Conservation (phyloP, 2,888 invertebrate species). For the Clanis bilineata region DNA sequence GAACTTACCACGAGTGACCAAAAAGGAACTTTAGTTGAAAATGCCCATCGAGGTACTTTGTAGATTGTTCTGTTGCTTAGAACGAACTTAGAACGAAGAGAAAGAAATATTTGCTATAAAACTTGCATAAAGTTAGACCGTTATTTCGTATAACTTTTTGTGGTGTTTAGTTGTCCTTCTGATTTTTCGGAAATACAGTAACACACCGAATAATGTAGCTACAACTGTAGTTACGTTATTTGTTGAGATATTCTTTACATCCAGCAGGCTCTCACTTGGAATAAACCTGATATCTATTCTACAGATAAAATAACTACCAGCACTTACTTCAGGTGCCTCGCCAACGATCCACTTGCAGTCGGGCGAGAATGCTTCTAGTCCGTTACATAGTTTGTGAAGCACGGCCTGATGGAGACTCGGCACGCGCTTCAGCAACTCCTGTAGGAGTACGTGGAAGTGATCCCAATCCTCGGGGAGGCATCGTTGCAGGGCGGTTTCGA, state of each 20-base stretch:
- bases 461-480: conserved; percentile 96
- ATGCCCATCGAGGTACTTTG: not conserved
- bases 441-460: conserved; percentile 94
- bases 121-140: not conserved
- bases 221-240: not conserved
- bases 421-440: conserved; percentile 91
- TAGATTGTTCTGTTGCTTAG: not conserved
- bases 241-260: not conserved
- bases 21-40: not conserved
- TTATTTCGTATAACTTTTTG: too few species aligned
- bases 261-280: not conserved
- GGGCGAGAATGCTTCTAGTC: conserved; percentile 97
- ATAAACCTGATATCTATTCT: not conserved
- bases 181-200: not conserved
- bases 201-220: too few species aligned
- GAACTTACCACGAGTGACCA: not conserved
- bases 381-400: conserved; percentile 92
- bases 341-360: conserved; percentile 98
- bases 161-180: not conserved
- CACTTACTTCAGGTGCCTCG: conserved; percentile 92
- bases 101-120: not conserved
- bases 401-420: conserved; percentile 89
- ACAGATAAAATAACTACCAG: not conserved
- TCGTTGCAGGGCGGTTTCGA: conserved; percentile 82
- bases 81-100: not conserved